Base-by-base conservation (phyloP, 2,888 invertebrate genomes). In the Napeogenes sylphis region DNA sequence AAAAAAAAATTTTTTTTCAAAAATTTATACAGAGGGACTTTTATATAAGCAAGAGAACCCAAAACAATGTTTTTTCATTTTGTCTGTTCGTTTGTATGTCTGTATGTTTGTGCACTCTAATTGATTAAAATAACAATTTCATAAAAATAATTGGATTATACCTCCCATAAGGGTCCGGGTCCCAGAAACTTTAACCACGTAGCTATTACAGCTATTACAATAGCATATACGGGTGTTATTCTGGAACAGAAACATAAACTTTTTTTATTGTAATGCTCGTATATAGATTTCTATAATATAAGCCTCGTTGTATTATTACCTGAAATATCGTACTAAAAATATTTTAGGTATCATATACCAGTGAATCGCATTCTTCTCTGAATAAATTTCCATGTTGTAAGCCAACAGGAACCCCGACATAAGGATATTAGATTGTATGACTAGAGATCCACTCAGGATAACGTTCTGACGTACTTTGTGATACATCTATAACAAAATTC, bases 121-220 rank as follows among this genome's bases (percentile, higher is more conserved):
- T 35, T 35, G 3, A 35, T 35, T 5, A 35, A 35, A 35, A 35
- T 35, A 35, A 35, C 35, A 35, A 35, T 35, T 42, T 12, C 0
- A 2, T 10, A n/a, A 33, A 33, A 58, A 13, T 21, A 58, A 58
- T n/a, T 5, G 3, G 46, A 21, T 63, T 65, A 61, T 65, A 75
- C 76, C 64, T 73, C 57, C 88, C 90, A 91, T 14, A 80, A 68
- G 1, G 91, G 90, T 2, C 91, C 90, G 55, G 72, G 65, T 13
- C 79, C 76, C 2, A 83, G 45, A 2, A 77, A 77, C 5, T 77
- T 75, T 10, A 84, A 67, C 65, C 84, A 74, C 1, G 87, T 83
- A 0, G 74, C 70, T 5, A 67, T 72, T 42, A 77, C 46, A 2
- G 72, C 76, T 1, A 82, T 62, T 4, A 75, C 59, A 0, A 79